A percentile compares a stretch with the other conserved stretches of the same genome.
These are phyloP conservation scores for Agelas oroides DNA, from an alignment of 37 sponge, comb jelly and placozoan genomes.

Conservation along the genomic window DNA sequence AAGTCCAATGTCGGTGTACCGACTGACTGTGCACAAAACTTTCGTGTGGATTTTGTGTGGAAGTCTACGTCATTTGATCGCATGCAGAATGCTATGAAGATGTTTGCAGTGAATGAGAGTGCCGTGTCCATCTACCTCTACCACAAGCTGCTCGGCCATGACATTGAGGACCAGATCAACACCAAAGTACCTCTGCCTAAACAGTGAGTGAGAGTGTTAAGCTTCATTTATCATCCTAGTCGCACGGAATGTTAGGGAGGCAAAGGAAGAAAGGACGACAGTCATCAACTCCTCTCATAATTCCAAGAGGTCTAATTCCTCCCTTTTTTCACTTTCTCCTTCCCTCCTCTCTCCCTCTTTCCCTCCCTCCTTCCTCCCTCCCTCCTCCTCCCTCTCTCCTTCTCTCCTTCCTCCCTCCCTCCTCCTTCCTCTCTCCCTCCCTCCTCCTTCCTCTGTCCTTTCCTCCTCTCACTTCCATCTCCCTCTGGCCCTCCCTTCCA, in stretches of 20 bases:
- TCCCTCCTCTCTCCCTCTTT: too few species aligned
- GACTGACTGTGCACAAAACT: constrained; percentile 68
- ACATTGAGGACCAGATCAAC: constrained; percentile 71
- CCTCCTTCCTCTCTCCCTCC: too few species aligned
- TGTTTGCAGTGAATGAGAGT: constrained; percentile 95
- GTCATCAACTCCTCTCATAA: too few species aligned
- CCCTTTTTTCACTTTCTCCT: neutral
- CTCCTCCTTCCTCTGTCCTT: too few species aligned
- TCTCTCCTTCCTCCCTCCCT: too few species aligned
- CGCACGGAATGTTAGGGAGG: too few species aligned
- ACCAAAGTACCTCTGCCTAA: constrained; percentile 71
- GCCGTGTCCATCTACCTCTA: constrained; percentile 94
- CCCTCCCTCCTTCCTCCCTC: too few species aligned
- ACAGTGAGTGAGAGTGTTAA: constrained; percentile 54
- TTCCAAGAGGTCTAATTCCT: neutral
- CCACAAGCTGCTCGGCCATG: constrained; percentile 94
- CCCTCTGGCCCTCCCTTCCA: too few species aligned
- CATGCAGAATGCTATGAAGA: constrained; percentile 95
- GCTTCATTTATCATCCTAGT: neutral
- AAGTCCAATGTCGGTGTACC: constrained; percentile 80
- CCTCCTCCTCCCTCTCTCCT: too few species aligned
- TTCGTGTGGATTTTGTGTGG: constrained; percentile 97
- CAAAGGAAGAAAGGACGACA: too few species aligned
- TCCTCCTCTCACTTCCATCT: too few species aligned
- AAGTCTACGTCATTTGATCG: constrained; percentile 97